Conservation (phyloP, 1,140 invertebrate species). For the Papilio polyxenes region DNA sequence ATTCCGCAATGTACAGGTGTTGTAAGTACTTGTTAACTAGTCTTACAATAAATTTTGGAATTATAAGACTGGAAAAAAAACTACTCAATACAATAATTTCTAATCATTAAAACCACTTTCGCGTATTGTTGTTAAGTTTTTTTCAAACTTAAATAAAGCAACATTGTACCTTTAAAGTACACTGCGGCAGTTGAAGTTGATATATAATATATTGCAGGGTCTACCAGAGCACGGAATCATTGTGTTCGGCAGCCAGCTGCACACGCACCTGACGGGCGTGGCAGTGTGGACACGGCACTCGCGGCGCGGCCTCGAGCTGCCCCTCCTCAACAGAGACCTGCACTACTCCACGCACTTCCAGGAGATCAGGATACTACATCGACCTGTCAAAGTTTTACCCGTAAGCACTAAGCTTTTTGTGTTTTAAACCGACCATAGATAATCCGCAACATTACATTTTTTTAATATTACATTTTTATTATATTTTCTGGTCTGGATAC, state of each 20-base stretch:
- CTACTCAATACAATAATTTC: too few species aligned
- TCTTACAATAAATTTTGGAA: not conserved
- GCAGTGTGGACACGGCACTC: conserved; percentile 93
- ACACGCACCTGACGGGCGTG: conserved; percentile 96
- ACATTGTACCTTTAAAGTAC: not conserved
- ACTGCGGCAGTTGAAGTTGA: too few species aligned
- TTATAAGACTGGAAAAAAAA: not conserved
- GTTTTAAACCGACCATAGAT: not conserved
- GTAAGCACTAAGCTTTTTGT: conserved; percentile 79
- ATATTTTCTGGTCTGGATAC: too few species aligned
- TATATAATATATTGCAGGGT: conserved; percentile 81
- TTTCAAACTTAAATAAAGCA: not conserved
- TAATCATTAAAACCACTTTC: too few species aligned
- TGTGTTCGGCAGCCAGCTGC: conserved; percentile 97
- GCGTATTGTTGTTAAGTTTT: too few species aligned
- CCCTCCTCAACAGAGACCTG: conserved; percentile 93
- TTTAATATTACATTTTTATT: too few species aligned
- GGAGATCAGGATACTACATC: conserved; percentile 94
- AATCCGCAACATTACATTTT: not conserved
- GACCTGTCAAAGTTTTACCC: conserved; percentile 89
- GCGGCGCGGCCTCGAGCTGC: conserved; percentile 88
- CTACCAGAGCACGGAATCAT: conserved; percentile 91
- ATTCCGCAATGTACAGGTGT: conserved; percentile 95
- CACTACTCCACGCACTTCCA: conserved; percentile 99
- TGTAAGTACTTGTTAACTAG: conserved; percentile 76